These are phyloP conservation scores for Chrysolina americana DNA, from an alignment of 2,888 invertebrate genomes.

Conservation along the genomic window DNA sequence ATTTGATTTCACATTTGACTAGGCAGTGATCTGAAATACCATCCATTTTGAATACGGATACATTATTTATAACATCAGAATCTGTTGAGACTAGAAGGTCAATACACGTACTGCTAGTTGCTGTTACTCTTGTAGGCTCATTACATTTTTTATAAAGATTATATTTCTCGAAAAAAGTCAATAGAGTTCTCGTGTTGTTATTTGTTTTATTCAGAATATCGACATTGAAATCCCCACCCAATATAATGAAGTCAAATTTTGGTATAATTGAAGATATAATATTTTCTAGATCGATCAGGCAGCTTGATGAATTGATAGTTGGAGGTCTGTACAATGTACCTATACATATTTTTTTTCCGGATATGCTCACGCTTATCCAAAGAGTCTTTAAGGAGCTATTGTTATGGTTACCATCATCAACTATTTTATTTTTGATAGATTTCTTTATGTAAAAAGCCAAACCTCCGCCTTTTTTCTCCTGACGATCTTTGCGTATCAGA, in stretches of 20 bases:
- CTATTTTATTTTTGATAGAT: slow-evolving; percentile 8
- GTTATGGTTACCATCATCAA: slow-evolving; percentile 8
- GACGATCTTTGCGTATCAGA: slow-evolving; percentile 12
- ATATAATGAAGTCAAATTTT: slow-evolving; percentile 19
- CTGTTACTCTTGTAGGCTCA: slow-evolving; percentile 15
- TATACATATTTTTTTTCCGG: slow-evolving; percentile 18
- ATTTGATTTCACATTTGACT: slow-evolving; percentile 6
- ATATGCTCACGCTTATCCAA: slow-evolving; percentile 27
- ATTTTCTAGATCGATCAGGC: slow-evolving; percentile 12
- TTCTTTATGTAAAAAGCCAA: slow-evolving; percentile 13
- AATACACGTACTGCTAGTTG: slow-evolving; percentile 9
- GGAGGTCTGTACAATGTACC: slow-evolving; percentile 25
- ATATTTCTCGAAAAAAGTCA: slow-evolving; percentile 13
- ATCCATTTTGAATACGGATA: slow-evolving; percentile 24
- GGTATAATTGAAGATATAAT: not conserved
- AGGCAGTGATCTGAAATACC: slow-evolving; percentile 29
- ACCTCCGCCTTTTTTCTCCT: slow-evolving; percentile 6
- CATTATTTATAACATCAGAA: not conserved
- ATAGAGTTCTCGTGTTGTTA: not conserved
- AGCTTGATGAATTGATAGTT: not conserved
- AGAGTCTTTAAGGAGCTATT: slow-evolving; percentile 10
- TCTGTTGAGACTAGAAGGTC: slow-evolving; percentile 16
- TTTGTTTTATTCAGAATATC: slow-evolving; percentile 23
- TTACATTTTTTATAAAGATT: not conserved
- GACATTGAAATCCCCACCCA: slow-evolving; percentile 28